Base-by-base conservation (phyloP, 2,888 invertebrate species). In the Beris chalybata region DNA sequence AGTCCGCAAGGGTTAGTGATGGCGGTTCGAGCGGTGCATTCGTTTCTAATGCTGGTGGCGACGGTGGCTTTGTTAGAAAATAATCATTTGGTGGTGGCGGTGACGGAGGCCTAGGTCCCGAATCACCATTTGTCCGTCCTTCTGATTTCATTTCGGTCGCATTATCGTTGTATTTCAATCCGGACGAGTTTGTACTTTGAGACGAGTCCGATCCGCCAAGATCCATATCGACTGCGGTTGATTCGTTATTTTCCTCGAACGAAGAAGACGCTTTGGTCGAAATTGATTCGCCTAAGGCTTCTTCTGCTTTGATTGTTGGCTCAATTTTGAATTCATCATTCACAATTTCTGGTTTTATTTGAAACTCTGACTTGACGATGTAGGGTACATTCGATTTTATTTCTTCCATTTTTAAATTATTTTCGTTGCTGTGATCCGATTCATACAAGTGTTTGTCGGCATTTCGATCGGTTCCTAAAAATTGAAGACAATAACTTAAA, bases 381-480 rank as follows among this genome's bases (percentile, higher is more conserved):
- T 38, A 38, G 9, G 1, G 5, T 38, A 3, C 38, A 7, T 38
- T 38, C 38, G 38, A 38, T 22, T 22, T 22, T 38, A 38, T 38
- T 3, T 38, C 38, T 15, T 65, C 56, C 9, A 3, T 5, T 56
- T 64, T 64, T 0, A 43, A 54, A 15, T 48, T 54, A 13, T 13
- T 57, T 15, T 43, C 61, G 29, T 12, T 6, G 3, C 22, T 50
- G 38, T 61, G 43, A 2, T 32, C 22, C 22, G 50, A 61, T 5
- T 22, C 52, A n/a, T 38, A 61, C 13, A 61, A 11, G 38, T 61
- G 11, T 5, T 13, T 15, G 31, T 61, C 61, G 22, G 7, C 50
- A 6, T 61, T 61, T 11, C 61, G 48, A 50, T 61, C 61, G 22
- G 61, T 61, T 11, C 61, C 61, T 61, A 38, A 6, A 45, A 57